Evolutionary conservation across 2,113 vertebrate genomes (phyloP).

Genomic region (Pica pica): DNA sequence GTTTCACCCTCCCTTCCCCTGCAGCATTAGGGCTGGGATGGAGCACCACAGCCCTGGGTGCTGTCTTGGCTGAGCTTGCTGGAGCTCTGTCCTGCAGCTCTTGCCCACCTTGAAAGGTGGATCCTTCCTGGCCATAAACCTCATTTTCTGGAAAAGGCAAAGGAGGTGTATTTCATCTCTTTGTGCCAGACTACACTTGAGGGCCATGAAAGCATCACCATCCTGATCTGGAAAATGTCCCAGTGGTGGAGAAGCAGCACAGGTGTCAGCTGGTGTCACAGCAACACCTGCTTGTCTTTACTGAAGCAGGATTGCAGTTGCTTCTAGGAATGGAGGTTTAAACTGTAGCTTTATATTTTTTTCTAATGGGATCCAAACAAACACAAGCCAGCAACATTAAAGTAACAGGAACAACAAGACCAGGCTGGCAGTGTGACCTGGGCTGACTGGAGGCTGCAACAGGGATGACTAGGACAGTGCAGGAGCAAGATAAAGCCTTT

Average conservation of each 20-base stretch:
- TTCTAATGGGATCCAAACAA: background rate
- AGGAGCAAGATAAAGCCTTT: background rate
- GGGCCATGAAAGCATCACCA: background rate
- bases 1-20: background rate
- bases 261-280: background rate
- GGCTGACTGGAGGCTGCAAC: background rate
- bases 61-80: background rate
- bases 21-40: background rate
- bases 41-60: background rate
- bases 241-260: background rate
- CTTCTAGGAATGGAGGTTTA: background rate
- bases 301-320: background rate
- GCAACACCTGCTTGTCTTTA: background rate
- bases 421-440: background rate
- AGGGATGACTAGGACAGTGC: fast-evolving
- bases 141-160: background rate
- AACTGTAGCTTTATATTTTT: background rate
- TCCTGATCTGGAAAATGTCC: background rate
- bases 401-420: background rate
- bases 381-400: background rate
- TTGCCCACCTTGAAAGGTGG: background rate
- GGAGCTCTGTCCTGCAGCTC: fast-evolving
- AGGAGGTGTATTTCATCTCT: background rate
- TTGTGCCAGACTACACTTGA: background rate
- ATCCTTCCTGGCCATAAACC: background rate